A percentile compares a stretch with the other conserved stretches of the same genome.
Conservation (phyloP, 1,140 invertebrate genomes). For the Venturia canescens region DNA sequence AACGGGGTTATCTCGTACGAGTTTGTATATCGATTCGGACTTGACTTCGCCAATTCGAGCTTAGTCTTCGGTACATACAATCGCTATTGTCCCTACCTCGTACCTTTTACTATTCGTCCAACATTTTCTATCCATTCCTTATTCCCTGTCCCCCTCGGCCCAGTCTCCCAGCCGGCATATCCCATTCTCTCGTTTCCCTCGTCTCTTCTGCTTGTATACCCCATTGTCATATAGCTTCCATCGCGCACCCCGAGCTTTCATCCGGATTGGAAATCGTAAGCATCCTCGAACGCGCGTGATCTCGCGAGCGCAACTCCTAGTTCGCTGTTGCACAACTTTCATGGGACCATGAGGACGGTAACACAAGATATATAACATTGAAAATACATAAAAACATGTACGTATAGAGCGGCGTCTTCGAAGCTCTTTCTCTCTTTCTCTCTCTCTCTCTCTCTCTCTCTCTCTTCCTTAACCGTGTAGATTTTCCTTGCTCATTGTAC, state of each 20-base stretch:
- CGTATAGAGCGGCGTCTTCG: not conserved
- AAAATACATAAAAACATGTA: not conserved
- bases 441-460: not conserved
- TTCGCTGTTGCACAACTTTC: constrained; percentile 12
- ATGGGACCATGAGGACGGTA: not conserved
- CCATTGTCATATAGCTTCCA: constrained; percentile 42
- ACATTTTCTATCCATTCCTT: not conserved
- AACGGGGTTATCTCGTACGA: not conserved
- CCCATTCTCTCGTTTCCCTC: constrained; percentile 18
- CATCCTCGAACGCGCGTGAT: constrained; percentile 30
- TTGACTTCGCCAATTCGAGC: not conserved
- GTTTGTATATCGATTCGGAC: constrained; percentile 21
- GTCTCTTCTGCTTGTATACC: constrained; percentile 19
- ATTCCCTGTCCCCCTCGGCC: constrained; percentile 35
- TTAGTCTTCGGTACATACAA: not conserved
- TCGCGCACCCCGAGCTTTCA: constrained; percentile 38
- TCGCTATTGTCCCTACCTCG: no score
- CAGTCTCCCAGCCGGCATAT: not conserved
- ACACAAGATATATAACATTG: not conserved
- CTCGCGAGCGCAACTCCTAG: not conserved
- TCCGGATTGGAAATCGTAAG: constrained; percentile 47
- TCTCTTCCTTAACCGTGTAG: no score
- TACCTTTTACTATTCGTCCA: no score
- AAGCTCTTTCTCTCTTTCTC: not conserved
- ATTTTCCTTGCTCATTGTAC: not conserved